Evolutionary conservation across 1,140 invertebrate genomes (phyloP).

Genomic region (Leptoteleia sp.): DNA sequence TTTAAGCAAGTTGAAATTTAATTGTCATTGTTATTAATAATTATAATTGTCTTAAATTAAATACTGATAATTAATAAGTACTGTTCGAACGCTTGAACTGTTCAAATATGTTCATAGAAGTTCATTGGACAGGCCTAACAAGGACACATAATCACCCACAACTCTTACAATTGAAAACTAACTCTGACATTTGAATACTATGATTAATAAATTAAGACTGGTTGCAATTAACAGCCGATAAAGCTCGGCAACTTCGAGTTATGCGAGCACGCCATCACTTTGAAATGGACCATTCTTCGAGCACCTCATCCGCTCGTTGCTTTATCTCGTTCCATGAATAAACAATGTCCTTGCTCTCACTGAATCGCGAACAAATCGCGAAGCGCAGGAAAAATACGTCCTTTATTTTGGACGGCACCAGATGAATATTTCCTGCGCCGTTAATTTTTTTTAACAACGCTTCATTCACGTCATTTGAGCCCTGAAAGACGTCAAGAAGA

Average conservation of each 20-base stretch:
- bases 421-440: conserved; percentile 94
- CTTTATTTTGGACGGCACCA: conserved; percentile 94
- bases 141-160: neutral
- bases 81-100: too few relatives aligned
- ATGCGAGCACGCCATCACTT: conserved; percentile 81
- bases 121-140: too few relatives aligned
- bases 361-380: conserved; percentile 93
- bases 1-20: too few relatives aligned
- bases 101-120: too few relatives aligned
- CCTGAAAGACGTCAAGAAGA: too few relatives aligned
- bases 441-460: conserved; percentile 92
- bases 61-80: too few relatives aligned
- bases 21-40: too few relatives aligned
- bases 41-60: too few relatives aligned
- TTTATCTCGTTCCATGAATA: conserved; percentile 93
- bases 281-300: conserved; percentile 79
- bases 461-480: conserved; percentile 92
- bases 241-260: conserved; percentile 73
- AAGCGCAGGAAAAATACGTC: conserved; percentile 93
- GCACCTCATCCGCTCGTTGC: conserved; percentile 85
- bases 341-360: conserved; percentile 90
- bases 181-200: too few relatives aligned
- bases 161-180: neutral
- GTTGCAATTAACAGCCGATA: conserved; percentile 76
- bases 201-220: conserved; percentile 72